Evolutionary conservation across 1,140 invertebrate species (phyloP).

Genomic region (Halictus rubicundus): DNA sequence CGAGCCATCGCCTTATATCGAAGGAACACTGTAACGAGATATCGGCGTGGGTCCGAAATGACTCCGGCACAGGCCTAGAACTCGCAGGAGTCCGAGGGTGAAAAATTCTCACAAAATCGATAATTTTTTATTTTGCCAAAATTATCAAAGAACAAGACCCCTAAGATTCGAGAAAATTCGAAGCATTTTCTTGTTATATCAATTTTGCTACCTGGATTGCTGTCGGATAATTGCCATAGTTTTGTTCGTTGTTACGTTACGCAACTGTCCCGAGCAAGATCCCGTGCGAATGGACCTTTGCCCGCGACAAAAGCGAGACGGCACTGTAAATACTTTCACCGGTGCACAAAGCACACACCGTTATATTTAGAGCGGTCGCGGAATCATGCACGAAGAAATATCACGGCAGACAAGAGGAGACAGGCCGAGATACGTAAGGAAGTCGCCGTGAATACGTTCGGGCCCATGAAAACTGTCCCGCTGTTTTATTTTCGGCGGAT

Average conservation of each 20-base stretch:
- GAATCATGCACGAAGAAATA: constrained; percentile 26
- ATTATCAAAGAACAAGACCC: too few species aligned
- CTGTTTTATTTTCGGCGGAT: constrained; percentile 6
- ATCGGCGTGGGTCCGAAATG: too few species aligned
- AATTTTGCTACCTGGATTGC: too few species aligned
- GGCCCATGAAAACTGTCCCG: constrained; percentile 2
- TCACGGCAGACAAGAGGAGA: constrained; percentile 7
- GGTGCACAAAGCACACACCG: background rate
- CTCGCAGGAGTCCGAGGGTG: too few species aligned
- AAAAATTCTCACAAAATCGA: too few species aligned
- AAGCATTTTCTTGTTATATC: too few species aligned
- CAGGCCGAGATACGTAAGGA: constrained; percentile 5
- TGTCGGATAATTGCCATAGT: too few species aligned
- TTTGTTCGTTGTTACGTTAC: background rate
- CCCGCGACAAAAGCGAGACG: background rate
- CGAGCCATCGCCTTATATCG: too few species aligned
- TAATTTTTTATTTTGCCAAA: too few species aligned
- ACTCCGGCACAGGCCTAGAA: too few species aligned
- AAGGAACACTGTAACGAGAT: too few species aligned
- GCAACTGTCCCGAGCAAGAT: background rate
- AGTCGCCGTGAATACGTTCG: background rate
- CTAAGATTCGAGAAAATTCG: too few species aligned
- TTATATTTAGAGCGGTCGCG: constrained; percentile 8
- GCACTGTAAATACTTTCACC: background rate
- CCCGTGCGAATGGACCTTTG: background rate